A percentile compares a stretch with the other conserved stretches of the same genome.
Conservation (phyloP, 2,113 vertebrate genomes). For the Abramis brama region DNA sequence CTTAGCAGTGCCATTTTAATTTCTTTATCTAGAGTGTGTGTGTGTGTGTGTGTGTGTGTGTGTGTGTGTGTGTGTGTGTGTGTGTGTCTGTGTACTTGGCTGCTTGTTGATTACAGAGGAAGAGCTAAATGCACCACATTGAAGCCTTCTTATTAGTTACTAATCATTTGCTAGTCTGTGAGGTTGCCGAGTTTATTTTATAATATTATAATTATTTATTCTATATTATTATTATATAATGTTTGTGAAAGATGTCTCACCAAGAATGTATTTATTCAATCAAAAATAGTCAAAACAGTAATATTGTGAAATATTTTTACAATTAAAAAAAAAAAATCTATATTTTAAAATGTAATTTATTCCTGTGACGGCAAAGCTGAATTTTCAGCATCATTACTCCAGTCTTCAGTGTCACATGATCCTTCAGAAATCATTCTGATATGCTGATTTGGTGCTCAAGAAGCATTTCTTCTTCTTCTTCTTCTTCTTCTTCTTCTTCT, state of each 20-base stretch:
- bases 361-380: background rate
- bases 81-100: background rate
- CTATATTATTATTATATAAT: background rate
- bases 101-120: conserved; percentile 13
- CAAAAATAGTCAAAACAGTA: background rate
- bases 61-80: background rate
- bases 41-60: background rate
- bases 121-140: background rate
- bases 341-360: background rate
- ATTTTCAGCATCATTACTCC: background rate
- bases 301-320: too few relatives aligned
- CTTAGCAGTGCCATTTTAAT: conserved; percentile 35
- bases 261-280: background rate
- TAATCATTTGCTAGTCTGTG: too few relatives aligned
- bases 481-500: too few relatives aligned
- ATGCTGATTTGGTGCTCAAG: background rate
- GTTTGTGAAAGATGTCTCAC: background rate
- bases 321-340: too few relatives aligned
- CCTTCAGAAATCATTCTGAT: background rate
- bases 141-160: background rate
- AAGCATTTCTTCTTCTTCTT: too few relatives aligned
- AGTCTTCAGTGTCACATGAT: background rate
- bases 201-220: background rate
- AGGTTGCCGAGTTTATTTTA: background rate
- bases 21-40: conserved; percentile 22